These are phyloP conservation scores for Crocidura indochinensis DNA, from an alignment of 2,797 vertebrate genomes.

Conservation along the genomic window DNA sequence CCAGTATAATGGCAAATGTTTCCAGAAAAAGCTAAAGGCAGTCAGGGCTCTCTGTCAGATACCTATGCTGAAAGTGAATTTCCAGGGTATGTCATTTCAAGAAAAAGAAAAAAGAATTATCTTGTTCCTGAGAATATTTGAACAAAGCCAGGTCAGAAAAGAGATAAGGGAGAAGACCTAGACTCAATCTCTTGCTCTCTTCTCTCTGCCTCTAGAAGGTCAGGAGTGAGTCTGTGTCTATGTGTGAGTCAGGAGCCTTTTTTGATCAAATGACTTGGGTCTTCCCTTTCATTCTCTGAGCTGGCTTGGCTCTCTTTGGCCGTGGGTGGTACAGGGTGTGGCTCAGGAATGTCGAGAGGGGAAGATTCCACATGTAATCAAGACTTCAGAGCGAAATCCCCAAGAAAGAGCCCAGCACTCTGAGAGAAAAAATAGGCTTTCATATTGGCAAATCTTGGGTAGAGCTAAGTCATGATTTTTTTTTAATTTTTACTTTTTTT, in stretches of 20 bases:
- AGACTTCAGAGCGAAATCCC: slow-evolving; percentile 59
- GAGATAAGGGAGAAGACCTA: no score
- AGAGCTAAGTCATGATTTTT: slow-evolving; percentile 10
- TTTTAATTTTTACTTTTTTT: no score
- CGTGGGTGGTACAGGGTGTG: slow-evolving; percentile 4
- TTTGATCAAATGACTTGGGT: neutral
- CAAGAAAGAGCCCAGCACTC: slow-evolving; percentile 27
- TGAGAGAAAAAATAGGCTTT: neutral
- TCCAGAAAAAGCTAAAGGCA: slow-evolving; percentile 25
- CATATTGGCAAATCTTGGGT: slow-evolving; percentile 17
- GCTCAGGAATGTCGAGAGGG: slow-evolving; percentile 45
- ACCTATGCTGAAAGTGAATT: neutral
- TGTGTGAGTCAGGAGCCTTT: no score
- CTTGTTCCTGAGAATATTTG: neutral
- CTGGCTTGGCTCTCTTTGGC: slow-evolving; percentile 20
- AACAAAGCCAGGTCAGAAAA: neutral
- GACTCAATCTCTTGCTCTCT: no score
- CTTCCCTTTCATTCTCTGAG: neutral
- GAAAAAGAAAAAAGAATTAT: neutral
- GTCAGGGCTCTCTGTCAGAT: neutral
- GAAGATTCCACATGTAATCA: slow-evolving; percentile 51
- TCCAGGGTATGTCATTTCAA: neutral
- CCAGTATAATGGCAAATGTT: neutral
- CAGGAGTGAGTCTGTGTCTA: no score
- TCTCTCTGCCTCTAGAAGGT: no score